These are phyloP conservation scores for Thaumetopoea pityocampa DNA, from an alignment of 1,140 invertebrate genomes.

Conservation along the genomic window DNA sequence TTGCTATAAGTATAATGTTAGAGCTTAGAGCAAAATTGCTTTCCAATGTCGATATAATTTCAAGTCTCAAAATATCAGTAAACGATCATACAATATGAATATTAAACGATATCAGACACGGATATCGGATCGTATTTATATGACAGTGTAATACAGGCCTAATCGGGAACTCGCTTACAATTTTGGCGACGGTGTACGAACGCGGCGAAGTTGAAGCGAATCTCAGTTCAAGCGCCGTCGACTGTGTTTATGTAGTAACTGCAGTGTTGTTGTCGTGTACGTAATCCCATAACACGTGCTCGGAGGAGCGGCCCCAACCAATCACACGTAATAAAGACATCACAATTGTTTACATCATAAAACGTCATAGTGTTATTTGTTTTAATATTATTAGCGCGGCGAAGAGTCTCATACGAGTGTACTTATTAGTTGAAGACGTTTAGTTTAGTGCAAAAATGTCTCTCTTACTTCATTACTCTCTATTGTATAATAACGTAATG, in stretches of 20 bases:
- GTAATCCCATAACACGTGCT: slow-evolving; percentile 11
- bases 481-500: slow-evolving; percentile 59
- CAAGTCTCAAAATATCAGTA: no score
- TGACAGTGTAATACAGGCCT: slow-evolving; percentile 1
- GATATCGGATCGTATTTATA: no score
- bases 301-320: slow-evolving; percentile 28
- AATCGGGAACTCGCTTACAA: slow-evolving; percentile 6
- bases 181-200: slow-evolving; percentile 4
- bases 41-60: no score
- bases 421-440: slow-evolving; percentile 59
- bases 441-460: slow-evolving; percentile 68
- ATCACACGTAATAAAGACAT: slow-evolving; percentile 57
- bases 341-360: slow-evolving; percentile 47
- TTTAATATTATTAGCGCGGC: slow-evolving; percentile 32
- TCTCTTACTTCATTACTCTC: slow-evolving; percentile 70
- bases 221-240: slow-evolving; percentile 26
- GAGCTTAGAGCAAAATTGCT: no score
- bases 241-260: slow-evolving; percentile 5
- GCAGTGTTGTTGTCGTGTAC: slow-evolving; percentile 12
- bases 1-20: no score
- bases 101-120: no score
- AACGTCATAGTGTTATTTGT: slow-evolving; percentile 24
- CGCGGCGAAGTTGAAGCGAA: slow-evolving; percentile 22
- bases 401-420: slow-evolving; percentile 62
- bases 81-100: no score